phyloP scores from a whole-genome alignment of 2,888 invertebrate genomes.

The Campopleginae sp. region DNA sequence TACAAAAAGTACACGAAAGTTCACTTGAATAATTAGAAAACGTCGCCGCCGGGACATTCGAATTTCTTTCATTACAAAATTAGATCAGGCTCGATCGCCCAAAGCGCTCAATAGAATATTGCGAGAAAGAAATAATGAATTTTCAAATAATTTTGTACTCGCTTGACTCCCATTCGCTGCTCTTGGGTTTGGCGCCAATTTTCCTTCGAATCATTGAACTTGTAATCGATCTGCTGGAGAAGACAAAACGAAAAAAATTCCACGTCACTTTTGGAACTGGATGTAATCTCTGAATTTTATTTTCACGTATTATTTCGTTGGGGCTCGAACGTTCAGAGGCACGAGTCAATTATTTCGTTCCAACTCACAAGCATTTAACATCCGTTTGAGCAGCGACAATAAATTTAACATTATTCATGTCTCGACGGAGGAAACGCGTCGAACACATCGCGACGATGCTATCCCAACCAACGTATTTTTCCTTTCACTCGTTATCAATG shows the following conservation, averaged over 20 bases:
- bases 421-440: constrained; percentile 72
- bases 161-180: neutral
- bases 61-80: constrained; percentile 13
- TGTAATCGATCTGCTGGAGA: neutral
- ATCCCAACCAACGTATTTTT: constrained; percentile 26
- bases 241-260: neutral
- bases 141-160: neutral
- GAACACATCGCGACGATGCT: constrained; percentile 68
- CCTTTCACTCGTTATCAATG: neutral
- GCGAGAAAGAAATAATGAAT: neutral
- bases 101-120: neutral
- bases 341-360: constrained; percentile 22
- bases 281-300: neutral
- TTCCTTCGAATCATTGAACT: neutral
- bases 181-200: neutral
- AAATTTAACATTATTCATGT: constrained; percentile 76
- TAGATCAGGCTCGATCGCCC: neutral
- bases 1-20: neutral
- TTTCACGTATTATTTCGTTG: neutral
- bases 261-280: neutral
- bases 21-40: constrained; percentile 5
- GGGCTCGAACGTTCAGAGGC: constrained; percentile 14
- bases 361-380: constrained; percentile 54
- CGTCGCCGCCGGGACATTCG: neutral
- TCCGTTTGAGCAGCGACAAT: constrained; percentile 68